A percentile compares a stretch with the other conserved stretches of the same genome.
phyloP scores from a whole-genome alignment of 2,888 invertebrate genomes.

The Eledona agricola region DNA sequence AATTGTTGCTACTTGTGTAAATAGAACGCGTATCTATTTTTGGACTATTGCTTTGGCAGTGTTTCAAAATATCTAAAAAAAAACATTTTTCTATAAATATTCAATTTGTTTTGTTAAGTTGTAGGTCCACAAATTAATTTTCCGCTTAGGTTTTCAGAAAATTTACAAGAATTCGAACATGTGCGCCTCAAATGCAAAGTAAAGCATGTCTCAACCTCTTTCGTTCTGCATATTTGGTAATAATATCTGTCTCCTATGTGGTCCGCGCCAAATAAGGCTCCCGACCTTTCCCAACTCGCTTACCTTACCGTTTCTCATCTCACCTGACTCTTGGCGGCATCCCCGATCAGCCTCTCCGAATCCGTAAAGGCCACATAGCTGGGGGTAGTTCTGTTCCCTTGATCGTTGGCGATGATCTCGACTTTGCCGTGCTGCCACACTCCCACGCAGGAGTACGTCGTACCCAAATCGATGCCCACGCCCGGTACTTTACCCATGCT shows the following conservation, averaged over 20 bases:
- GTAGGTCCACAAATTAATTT: too few relatives aligned
- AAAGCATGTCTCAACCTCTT: too few relatives aligned
- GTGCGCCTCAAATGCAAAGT: too few relatives aligned
- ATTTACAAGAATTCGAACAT: too few relatives aligned
- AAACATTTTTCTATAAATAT: too few relatives aligned
- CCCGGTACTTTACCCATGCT: conserved; percentile 49
- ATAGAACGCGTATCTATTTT: too few relatives aligned
- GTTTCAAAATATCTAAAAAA: too few relatives aligned
- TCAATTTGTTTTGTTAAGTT: too few relatives aligned
- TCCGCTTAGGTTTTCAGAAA: too few relatives aligned
- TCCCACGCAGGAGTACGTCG: conserved; percentile 85
- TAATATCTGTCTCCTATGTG: conserved; percentile 6
- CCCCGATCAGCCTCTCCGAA: conserved; percentile 83
- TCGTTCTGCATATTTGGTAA: conserved; percentile 18
- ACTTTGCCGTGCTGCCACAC: conserved; percentile 85
- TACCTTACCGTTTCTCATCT: neutral
- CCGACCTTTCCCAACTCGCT: conserved; percentile 21
- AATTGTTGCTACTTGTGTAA: too few relatives aligned
- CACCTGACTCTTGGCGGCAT: conserved; percentile 87
- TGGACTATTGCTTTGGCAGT: too few relatives aligned
- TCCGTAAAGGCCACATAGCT: conserved; percentile 90
- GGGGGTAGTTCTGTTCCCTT: conserved; percentile 88
- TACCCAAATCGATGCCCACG: conserved; percentile 74
- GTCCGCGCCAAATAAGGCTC: conserved; percentile 20
- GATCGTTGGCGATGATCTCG: conserved; percentile 88